phyloP scores from a whole-genome alignment of 1,140 invertebrate species.

The Mylabris phalerata region DNA sequence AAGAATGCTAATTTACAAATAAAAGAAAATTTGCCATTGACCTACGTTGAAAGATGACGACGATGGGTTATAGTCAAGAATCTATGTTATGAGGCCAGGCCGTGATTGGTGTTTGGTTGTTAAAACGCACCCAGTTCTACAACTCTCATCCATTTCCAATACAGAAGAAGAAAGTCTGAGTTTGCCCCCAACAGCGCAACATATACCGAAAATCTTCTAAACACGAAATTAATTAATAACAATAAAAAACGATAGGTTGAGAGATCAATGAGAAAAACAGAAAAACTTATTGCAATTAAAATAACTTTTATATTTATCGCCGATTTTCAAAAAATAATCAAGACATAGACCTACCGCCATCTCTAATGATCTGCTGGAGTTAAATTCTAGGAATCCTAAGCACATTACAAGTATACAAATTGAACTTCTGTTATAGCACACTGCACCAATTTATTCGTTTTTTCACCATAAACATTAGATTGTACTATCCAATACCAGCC shows the following conservation, averaged over 20 bases:
- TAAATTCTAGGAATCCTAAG: too few species aligned
- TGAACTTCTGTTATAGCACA: slow-evolving; percentile 3
- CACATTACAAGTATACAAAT: not conserved
- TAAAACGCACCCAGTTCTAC: slow-evolving; percentile 4
- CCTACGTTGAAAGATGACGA: slow-evolving; percentile 7
- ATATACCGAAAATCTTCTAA: too few species aligned
- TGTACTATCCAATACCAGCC: slow-evolving; percentile 9
- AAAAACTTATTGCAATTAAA: too few species aligned
- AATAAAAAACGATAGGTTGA: too few species aligned
- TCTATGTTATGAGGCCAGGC: slow-evolving; percentile 14
- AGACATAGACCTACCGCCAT: too few species aligned
- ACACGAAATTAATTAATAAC: too few species aligned
- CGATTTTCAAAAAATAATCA: too few species aligned
- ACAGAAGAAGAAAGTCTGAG: too few species aligned
- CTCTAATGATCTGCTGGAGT: too few species aligned
- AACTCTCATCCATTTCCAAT: not conserved
- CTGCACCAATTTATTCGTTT: not conserved
- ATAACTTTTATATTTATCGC: too few species aligned
- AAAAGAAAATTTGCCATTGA: slow-evolving; percentile 15
- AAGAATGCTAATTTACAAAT: slow-evolving; percentile 6
- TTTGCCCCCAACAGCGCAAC: too few species aligned
- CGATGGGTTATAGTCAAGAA: slow-evolving; percentile 10
- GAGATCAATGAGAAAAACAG: too few species aligned
- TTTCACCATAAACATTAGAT: not conserved
- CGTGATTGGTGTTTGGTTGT: slow-evolving; percentile 6